A percentile compares a stretch with the other conserved stretches of the same genome.
phyloP scores from a whole-genome alignment of 2,797 vertebrate species.

The Leptodactylus fallax region DNA sequence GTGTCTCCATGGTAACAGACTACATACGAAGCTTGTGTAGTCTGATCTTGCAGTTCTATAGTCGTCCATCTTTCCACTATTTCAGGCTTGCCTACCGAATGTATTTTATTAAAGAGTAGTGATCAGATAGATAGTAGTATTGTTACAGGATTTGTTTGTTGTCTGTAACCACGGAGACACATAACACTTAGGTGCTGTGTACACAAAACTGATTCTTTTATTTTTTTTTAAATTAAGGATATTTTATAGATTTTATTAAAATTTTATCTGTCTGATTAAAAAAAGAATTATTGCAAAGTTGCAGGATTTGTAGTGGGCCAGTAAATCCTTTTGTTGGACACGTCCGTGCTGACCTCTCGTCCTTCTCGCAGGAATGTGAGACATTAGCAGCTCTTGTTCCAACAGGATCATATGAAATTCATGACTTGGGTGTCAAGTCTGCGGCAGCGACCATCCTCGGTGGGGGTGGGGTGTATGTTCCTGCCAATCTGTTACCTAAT shows the following conservation, averaged over 20 bases:
- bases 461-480: not conserved
- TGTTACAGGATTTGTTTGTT: not conserved
- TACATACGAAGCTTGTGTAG: not conserved
- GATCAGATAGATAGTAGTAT: too few species aligned
- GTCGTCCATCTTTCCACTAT: too few species aligned
- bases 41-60: too few species aligned
- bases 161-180: not conserved
- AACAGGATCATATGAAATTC: not conserved
- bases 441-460: not conserved
- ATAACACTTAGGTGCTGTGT: not conserved
- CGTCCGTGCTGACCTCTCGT: too few species aligned
- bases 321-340: too few species aligned
- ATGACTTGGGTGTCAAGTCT: conserved; percentile 29
- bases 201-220: not conserved
- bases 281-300: too few species aligned
- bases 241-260: too few species aligned
- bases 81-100: too few species aligned
- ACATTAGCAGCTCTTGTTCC: conserved; percentile 5
- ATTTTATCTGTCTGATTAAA: too few species aligned
- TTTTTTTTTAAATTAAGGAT: too few species aligned
- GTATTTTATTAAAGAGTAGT: too few species aligned
- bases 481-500: conserved; percentile 12
- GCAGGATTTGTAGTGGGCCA: too few species aligned
- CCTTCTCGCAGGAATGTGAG: conserved; percentile 14
- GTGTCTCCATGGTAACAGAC: not conserved